Evolutionary conservation across 2,797 vertebrate species (phyloP).

Genomic region (Platalea minor): DNA sequence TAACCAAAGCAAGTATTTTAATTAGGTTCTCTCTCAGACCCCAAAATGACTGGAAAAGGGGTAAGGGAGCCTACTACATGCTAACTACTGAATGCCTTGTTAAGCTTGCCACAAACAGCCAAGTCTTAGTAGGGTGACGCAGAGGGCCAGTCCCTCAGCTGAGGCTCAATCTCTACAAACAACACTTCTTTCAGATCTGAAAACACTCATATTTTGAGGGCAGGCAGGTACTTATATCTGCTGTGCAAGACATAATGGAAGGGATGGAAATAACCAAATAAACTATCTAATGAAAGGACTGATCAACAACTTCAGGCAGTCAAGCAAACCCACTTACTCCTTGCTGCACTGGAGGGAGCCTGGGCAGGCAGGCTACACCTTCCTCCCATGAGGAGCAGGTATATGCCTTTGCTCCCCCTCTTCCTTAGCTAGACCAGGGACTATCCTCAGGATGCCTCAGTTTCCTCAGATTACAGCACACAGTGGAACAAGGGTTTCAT

Average conservation of each 20-base stretch:
- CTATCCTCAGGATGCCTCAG: neutral
- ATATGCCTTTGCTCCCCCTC: neutral
- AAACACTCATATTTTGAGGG: fast-evolving
- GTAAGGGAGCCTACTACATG: neutral
- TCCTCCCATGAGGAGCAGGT: neutral
- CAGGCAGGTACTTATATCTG: neutral
- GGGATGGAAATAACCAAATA: neutral
- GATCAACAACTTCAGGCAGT: neutral
- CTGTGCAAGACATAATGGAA: neutral
- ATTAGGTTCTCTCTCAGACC: neutral
- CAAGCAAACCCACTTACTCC: neutral
- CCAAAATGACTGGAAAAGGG: neutral
- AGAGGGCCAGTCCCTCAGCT: neutral
- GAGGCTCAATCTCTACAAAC: neutral
- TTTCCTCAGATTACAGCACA: neutral
- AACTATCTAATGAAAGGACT: neutral
- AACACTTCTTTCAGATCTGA: neutral
- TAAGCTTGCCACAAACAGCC: neutral
- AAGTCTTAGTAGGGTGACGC: neutral
- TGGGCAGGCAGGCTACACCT: neutral
- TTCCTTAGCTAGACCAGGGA: neutral
- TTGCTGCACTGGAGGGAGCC: neutral
- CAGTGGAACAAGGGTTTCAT: neutral
- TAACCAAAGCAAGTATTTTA: neutral
- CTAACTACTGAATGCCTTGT: neutral